Evolutionary conservation across 2,113 vertebrate genomes (phyloP).

Genomic region (Toxotes jaculatrix): DNA sequence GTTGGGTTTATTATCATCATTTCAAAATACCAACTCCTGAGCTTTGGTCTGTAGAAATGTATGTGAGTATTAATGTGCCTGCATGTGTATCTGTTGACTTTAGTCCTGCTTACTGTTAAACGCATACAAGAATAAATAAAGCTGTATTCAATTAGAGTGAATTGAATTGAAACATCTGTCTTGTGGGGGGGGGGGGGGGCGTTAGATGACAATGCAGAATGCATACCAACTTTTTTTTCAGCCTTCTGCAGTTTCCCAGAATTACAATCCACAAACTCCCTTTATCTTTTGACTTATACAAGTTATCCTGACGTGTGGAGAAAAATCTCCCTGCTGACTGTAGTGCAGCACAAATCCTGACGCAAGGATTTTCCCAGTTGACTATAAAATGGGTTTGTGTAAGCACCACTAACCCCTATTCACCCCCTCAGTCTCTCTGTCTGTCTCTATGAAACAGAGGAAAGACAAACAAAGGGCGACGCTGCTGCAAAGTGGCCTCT

Average conservation of each 20-base stretch:
- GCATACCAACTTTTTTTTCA: not conserved
- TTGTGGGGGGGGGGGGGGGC: no score
- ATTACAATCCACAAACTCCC: not conserved
- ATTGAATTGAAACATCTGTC: no score
- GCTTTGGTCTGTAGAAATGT: no score
- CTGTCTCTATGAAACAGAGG: conserved; percentile 53
- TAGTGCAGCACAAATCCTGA: conserved; percentile 22
- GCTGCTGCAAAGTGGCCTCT: conserved; percentile 33
- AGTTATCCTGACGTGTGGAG: not conserved
- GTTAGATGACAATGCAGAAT: not conserved
- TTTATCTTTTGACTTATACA: not conserved
- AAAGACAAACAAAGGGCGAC: conserved; percentile 58
- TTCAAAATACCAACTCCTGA: no score
- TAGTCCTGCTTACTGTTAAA: no score
- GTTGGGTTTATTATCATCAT: no score
- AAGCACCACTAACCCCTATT: conserved; percentile 4
- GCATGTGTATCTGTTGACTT: no score
- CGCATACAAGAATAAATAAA: no score
- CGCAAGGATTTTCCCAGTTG: conserved; percentile 3
- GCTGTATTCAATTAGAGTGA: no score
- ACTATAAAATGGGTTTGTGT: conserved; percentile 42
- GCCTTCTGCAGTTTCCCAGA: not conserved
- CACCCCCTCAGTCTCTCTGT: conserved; percentile 3
- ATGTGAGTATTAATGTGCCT: no score
- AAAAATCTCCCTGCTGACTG: conserved; percentile 42